Conservation (phyloP, 2,113 vertebrate species). For the Siniperca knerii region DNA sequence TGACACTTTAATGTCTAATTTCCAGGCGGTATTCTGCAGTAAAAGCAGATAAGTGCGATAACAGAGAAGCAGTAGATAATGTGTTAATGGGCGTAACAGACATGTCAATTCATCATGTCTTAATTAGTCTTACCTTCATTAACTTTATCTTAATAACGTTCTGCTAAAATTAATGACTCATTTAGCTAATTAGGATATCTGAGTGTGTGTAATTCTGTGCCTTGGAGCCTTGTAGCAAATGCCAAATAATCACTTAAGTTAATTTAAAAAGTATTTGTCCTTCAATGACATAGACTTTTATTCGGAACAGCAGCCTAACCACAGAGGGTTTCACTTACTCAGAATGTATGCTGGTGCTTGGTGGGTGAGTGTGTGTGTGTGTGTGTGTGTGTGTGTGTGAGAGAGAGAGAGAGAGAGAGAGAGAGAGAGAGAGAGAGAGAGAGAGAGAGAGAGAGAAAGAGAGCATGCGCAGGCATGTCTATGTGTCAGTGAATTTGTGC, state of each 20-base stretch:
- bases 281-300: slow-evolving; percentile 65
- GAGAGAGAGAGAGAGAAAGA: not conserved
- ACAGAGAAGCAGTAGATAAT: slow-evolving; percentile 52
- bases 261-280: slow-evolving; percentile 72
- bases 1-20: slow-evolving; percentile 52
- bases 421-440: not conserved
- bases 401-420: not conserved
- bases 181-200: slow-evolving; percentile 72
- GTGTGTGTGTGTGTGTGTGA: not conserved
- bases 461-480: slow-evolving; percentile 29
- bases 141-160: slow-evolving; percentile 80
- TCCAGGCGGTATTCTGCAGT: slow-evolving; percentile 45
- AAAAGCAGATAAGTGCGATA: slow-evolving; percentile 64
- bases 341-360: slow-evolving; percentile 12
- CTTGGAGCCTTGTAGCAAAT: slow-evolving; percentile 58
- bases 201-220: slow-evolving; percentile 39
- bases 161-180: slow-evolving; percentile 70
- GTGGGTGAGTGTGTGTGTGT: slow-evolving; percentile 17
- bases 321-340: slow-evolving; percentile 28
- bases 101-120: slow-evolving; percentile 76
- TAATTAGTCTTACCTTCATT: slow-evolving; percentile 81
- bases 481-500: slow-evolving; percentile 43
- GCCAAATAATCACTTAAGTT: slow-evolving; percentile 58
- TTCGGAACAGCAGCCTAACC: slow-evolving; percentile 22
- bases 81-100: slow-evolving; percentile 67